These are phyloP conservation scores for Trichonephila clavata DNA, from an alignment of 1,140 invertebrate species.

Conservation along the genomic window DNA sequence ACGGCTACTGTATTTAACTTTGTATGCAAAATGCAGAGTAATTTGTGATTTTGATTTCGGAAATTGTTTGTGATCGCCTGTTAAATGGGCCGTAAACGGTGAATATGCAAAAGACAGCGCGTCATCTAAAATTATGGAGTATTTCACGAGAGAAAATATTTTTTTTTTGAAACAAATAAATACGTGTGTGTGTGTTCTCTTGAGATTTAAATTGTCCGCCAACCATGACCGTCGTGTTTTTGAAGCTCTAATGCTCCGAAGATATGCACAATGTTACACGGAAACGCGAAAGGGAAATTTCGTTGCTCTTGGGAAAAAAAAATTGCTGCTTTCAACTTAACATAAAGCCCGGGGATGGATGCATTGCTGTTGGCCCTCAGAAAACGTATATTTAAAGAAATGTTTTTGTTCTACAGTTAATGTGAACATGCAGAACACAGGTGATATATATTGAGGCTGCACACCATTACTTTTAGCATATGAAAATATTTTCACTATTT, in stretches of 20 bases:
- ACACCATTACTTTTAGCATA: too few relatives aligned
- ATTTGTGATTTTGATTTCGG: neutral
- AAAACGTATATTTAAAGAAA: too few relatives aligned
- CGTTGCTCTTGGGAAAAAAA: neutral
- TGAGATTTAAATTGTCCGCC: neutral
- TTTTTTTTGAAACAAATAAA: neutral
- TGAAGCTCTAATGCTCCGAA: neutral
- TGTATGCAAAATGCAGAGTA: neutral
- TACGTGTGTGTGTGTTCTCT: neutral
- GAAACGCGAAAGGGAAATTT: neutral
- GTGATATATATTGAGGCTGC: too few relatives aligned
- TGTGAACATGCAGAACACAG: too few relatives aligned
- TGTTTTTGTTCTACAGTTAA: too few relatives aligned
- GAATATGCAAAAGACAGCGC: neutral
- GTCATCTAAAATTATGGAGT: constrained; percentile 17
- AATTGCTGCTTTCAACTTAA: neutral
- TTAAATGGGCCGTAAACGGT: neutral
- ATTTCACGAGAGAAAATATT: neutral
- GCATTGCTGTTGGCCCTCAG: neutral
- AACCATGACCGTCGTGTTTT: neutral
- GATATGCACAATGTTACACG: neutral
- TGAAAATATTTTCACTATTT: too few relatives aligned
- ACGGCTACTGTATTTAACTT: neutral
- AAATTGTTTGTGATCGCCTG: neutral
- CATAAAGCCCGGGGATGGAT: neutral